These are phyloP conservation scores for Boleophthalmus pectinirostris DNA, from an alignment of 2,113 vertebrate genomes.

Conservation along the genomic window DNA sequence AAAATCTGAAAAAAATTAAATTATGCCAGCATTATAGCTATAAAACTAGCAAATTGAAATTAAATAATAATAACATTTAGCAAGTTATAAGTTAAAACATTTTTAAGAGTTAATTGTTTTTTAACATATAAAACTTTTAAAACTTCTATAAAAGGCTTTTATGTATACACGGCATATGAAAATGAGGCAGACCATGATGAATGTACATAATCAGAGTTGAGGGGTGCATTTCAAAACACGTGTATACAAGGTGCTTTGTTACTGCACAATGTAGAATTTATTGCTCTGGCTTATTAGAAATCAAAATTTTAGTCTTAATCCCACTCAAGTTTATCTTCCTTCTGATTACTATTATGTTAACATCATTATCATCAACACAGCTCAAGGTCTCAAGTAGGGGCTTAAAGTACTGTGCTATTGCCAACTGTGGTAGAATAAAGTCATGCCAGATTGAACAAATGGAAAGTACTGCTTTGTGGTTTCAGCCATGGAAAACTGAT, in stretches of 20 bases:
- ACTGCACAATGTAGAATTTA: slow-evolving; percentile 11
- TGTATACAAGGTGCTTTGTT: slow-evolving; percentile 8
- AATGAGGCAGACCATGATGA: slow-evolving; percentile 8
- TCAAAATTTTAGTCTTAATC: background rate
- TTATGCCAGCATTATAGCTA: too few species aligned
- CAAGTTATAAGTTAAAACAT: too few species aligned
- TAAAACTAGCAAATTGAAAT: too few species aligned
- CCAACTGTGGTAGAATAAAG: slow-evolving; percentile 34
- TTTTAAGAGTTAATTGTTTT: too few species aligned
- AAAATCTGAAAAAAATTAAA: too few species aligned
- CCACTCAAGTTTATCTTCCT: background rate
- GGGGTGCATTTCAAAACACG: slow-evolving; percentile 17
- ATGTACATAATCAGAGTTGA: background rate
- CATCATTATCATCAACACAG: slow-evolving; percentile 23
- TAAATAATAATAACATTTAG: too few species aligned
- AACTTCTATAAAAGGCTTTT: too few species aligned
- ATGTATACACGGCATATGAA: slow-evolving; percentile 9
- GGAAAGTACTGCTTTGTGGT: slow-evolving; percentile 20
- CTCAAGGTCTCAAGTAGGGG: slow-evolving; percentile 13
- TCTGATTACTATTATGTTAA: slow-evolving; percentile 29
- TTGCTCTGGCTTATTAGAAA: slow-evolving; percentile 18
- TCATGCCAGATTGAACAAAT: slow-evolving; percentile 8
- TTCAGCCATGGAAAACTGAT: slow-evolving; percentile 19
- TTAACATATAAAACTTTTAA: too few species aligned
- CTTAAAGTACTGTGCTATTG: slow-evolving; percentile 22